A percentile compares a stretch with the other conserved stretches of the same genome.
Evolutionary conservation across 2,888 invertebrate species (phyloP).

Genomic region (Phania funesta): DNA sequence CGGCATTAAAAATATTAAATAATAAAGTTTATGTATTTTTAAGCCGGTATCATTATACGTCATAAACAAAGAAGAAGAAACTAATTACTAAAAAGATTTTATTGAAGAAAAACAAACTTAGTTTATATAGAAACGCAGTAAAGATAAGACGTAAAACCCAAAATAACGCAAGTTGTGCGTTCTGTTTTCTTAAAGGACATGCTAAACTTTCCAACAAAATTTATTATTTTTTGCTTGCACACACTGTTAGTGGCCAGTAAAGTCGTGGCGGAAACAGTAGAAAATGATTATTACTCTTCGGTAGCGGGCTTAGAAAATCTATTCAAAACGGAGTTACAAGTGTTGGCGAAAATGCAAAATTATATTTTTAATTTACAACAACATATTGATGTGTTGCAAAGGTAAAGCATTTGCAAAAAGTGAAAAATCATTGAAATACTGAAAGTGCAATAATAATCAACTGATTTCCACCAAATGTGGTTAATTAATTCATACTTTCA

Average conservation of each 20-base stretch:
- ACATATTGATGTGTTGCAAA: slow-evolving; percentile 73
- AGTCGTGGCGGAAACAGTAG: not conserved
- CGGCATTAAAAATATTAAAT: too few species aligned
- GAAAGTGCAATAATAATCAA: too few species aligned
- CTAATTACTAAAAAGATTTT: slow-evolving; percentile 15
- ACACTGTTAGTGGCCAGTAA: not conserved
- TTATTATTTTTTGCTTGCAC: not conserved
- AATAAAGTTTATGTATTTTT: slow-evolving; percentile 26
- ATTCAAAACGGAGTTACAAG: slow-evolving; percentile 73
- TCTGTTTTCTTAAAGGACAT: slow-evolving; percentile 24
- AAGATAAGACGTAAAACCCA: slow-evolving; percentile 30
- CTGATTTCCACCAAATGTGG: too few species aligned
- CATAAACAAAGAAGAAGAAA: slow-evolving; percentile 18
- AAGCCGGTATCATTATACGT: slow-evolving; percentile 17
- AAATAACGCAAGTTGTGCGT: not conserved
- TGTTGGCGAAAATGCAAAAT: slow-evolving; percentile 73
- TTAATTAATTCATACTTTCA: too few species aligned
- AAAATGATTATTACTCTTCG: slow-evolving; percentile 75
- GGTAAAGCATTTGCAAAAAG: too few species aligned
- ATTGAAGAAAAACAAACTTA: slow-evolving; percentile 25
- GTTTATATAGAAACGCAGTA: slow-evolving; percentile 49
- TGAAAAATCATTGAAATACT: too few species aligned
- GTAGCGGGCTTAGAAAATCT: slow-evolving; percentile 74
- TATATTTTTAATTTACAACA: slow-evolving; percentile 73
- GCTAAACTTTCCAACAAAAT: slow-evolving; percentile 1